Conservation (phyloP, 1,140 invertebrate species). For the Trichonephila clavipes region DNA sequence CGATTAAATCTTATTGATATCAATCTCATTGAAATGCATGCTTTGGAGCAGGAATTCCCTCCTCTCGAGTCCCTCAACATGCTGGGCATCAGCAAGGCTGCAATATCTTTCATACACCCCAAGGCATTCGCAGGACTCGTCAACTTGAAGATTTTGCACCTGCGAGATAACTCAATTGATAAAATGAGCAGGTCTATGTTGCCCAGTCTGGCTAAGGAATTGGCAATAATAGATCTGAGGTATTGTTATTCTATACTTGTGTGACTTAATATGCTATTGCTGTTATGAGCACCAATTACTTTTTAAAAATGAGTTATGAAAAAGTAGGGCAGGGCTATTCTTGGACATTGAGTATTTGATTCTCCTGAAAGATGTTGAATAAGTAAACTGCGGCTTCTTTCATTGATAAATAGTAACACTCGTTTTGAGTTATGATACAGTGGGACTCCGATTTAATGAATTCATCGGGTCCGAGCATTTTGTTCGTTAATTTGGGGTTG, state of each 20-base stretch:
- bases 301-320: neutral
- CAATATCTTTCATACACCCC: constrained; percentile 8
- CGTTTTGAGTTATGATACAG: too few species aligned
- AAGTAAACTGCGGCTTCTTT: too few species aligned
- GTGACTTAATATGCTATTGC: too few species aligned
- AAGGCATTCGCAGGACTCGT: neutral
- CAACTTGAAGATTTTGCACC: neutral
- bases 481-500: too few species aligned
- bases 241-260: neutral
- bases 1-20: constrained; percentile 35
- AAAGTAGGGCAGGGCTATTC: neutral
- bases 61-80: neutral
- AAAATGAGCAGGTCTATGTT: constrained; percentile 30
- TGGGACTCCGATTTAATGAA: too few species aligned
- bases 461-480: too few species aligned
- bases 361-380: too few species aligned
- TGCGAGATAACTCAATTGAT: neutral
- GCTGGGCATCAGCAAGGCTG: neutral
- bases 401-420: too few species aligned
- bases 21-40: neutral
- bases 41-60: constrained; percentile 35
- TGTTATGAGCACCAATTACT: neutral
- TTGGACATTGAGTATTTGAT: neutral
- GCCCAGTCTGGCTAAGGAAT: neutral
- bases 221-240: constrained; percentile 1